Conservation (phyloP, 2,797 vertebrate genomes). For the Crenichthys baileyi region DNA sequence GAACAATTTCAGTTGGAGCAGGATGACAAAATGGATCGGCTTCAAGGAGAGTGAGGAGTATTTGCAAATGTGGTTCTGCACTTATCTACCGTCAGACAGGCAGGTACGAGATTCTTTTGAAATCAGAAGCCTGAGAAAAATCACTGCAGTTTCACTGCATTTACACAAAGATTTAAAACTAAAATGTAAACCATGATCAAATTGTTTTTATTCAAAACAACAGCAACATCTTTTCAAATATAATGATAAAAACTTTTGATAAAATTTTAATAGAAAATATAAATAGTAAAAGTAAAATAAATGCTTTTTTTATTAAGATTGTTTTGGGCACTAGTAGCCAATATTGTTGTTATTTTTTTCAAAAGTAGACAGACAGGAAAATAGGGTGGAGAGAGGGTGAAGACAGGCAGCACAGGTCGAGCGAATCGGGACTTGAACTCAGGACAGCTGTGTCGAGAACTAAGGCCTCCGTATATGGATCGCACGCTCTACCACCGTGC, state of each 20-base stretch:
- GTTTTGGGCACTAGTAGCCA: too few relatives aligned
- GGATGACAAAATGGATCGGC: constrained; percentile 57
- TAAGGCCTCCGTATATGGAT: too few relatives aligned
- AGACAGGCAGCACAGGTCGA: too few relatives aligned
- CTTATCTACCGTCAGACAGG: constrained; percentile 1
- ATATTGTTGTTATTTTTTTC: too few relatives aligned
- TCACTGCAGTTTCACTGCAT: not conserved
- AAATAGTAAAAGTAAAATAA: not conserved
- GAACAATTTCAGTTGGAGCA: constrained; percentile 60
- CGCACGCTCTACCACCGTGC: too few relatives aligned
- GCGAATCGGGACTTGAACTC: too few relatives aligned
- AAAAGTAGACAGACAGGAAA: too few relatives aligned
- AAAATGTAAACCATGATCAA: not conserved
- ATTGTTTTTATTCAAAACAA: not conserved
- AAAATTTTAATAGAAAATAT: not conserved
- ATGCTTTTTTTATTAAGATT: not conserved
- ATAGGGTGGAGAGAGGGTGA: too few relatives aligned
- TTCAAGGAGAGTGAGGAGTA: constrained; percentile 54
- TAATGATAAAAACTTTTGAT: not conserved
- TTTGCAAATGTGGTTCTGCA: constrained; percentile 59
- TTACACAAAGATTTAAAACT: not conserved
- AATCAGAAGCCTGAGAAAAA: not conserved
- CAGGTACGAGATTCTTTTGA: not conserved
- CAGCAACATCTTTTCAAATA: not conserved
- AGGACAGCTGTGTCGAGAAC: too few relatives aligned